Evolutionary conservation across 2,113 vertebrate genomes (phyloP), one percentile per base, ranked within the genome.

Genomic region (Brienomyrus longianalis): DNA sequence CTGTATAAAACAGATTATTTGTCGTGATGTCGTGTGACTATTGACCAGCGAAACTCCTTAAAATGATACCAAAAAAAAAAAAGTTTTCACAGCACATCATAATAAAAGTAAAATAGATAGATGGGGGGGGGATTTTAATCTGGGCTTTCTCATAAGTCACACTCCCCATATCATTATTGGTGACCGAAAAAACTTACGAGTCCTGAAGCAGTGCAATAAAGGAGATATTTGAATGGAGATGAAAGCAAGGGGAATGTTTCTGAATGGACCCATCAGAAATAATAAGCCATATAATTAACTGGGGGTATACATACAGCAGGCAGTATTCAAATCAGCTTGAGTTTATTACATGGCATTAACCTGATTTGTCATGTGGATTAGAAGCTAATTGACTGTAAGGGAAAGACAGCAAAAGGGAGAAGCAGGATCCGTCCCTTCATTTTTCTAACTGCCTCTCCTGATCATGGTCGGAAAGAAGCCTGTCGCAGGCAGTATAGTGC

Each of bases 281-380:
- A 91, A 91, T 90, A 83, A 90, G 88, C 85, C 86, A 89, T 83
- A 89, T 91, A 90, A 93, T 93, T 91, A 91, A 88, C 89, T 89
- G 70, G 89, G 52, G 88, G 70, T 84, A 48, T 86, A 66, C 88
- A 54, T 91, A 89, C 90, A 87, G 87, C 21, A n/a, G 56, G 80
- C 80, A 84, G 86, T 59, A 88, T 91, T 91, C 90, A 91, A 90
- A 91, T 80, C 80, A 83, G 48, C 45, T 59, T 47, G 48, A 87
- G 89, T 91, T 93, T 91, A 91, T 91, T 91, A 91, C 54, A 91
- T 70, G 56, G 90, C 83, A 87, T 92, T 90, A 92, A 90, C 89
- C 89, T 90, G 59, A 77, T 48, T 86, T 48, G 52, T 15, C 83
- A 66, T 31, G 56, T 48, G 83, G 54, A 90, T 90, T 86, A 70